Evolutionary conservation across 2,888 invertebrate species (phyloP).

Genomic region (Sesia bembeciformis): DNA sequence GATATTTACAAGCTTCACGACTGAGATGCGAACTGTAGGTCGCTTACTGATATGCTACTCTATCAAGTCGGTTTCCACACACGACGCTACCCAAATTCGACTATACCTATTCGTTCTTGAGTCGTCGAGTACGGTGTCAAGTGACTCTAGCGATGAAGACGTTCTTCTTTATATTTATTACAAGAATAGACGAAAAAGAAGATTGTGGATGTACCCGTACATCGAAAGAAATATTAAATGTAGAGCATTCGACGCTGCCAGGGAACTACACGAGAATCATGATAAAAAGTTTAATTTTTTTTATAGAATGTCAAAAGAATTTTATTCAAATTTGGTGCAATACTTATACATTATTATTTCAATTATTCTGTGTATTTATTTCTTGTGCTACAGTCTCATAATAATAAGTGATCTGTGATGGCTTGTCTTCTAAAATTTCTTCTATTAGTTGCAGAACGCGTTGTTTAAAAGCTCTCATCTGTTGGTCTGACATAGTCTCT

Average conservation of each 20-base stretch:
- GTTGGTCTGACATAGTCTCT: background rate
- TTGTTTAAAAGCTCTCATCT: background rate
- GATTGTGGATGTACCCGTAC: background rate
- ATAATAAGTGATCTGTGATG: background rate
- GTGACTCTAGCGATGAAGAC: background rate
- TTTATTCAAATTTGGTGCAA: background rate
- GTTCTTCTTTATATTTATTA: background rate
- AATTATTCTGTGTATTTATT: background rate
- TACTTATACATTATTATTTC: background rate
- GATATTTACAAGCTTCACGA: background rate
- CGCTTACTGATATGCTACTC: background rate
- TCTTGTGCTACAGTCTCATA: too few relatives aligned
- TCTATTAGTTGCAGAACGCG: background rate
- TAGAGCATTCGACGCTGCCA: background rate
- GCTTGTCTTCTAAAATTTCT: background rate
- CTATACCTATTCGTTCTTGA: background rate
- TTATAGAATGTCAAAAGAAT: background rate
- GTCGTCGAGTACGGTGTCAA: background rate
- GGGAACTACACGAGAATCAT: background rate
- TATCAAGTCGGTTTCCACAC: background rate
- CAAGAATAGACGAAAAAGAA: background rate
- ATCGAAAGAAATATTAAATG: background rate
- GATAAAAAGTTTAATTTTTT: background rate
- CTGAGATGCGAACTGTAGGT: background rate
- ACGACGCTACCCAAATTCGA: background rate